These are phyloP conservation scores for Apocrypta bakeri DNA, from an alignment of 1,140 invertebrate species.

Conservation along the genomic window DNA sequence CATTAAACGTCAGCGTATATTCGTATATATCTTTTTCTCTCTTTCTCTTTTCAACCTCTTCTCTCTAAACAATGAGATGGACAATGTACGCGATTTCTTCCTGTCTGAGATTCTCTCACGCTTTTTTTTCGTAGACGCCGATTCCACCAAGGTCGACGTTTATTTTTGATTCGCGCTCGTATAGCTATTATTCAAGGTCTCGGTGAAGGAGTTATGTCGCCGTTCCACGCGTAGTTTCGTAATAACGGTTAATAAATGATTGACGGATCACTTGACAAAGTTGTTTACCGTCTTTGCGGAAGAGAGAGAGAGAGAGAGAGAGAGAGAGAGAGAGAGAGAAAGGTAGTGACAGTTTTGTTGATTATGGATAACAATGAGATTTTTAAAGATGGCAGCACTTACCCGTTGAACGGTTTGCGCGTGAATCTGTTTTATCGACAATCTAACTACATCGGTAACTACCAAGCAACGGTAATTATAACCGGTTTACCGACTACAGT, in stretches of 20 bases:
- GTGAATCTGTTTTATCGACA: not conserved
- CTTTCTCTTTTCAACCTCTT: not conserved
- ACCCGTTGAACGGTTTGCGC: not conserved
- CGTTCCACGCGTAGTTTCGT: not conserved
- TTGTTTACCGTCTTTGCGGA: too few species aligned
- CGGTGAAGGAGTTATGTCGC: not conserved
- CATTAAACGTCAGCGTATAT: not conserved
- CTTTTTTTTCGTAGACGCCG: not conserved
- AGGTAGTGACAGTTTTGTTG: too few species aligned
- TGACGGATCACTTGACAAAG: not conserved
- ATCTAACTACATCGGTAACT: too few species aligned
- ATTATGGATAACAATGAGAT: not conserved
- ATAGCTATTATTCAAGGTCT: not conserved
- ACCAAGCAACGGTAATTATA: too few species aligned
- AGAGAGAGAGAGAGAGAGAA: conserved; percentile 11
- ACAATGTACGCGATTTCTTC: not conserved
- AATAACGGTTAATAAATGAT: conserved; percentile 14
- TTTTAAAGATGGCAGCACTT: not conserved
- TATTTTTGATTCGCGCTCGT: conserved; percentile 5
- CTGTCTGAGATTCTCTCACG: not conserved
- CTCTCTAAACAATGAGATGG: not conserved
- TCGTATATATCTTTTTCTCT: not conserved
- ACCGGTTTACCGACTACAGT: too few species aligned
- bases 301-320: not conserved
- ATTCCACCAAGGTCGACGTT: not conserved